These are phyloP conservation scores for Oenanthe melanoleuca DNA, from an alignment of 2,113 vertebrate genomes.

Conservation along the genomic window DNA sequence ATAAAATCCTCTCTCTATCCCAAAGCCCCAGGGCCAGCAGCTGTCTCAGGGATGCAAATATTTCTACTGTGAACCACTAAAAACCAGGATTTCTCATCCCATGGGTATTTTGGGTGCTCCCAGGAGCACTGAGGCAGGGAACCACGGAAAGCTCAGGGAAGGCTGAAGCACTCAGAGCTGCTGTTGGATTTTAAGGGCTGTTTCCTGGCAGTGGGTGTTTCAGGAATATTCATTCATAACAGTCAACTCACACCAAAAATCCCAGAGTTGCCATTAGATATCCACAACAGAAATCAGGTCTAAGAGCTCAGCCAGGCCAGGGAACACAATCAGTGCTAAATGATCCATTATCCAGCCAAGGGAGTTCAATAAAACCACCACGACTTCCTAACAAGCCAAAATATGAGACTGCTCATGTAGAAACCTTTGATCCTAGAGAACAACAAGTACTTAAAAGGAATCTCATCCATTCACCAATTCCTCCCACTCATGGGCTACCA, in stretches of 20 bases:
- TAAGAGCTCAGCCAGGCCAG: neutral
- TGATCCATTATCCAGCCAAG: neutral
- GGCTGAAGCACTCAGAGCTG: neutral
- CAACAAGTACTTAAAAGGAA: neutral
- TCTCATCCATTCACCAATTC: neutral
- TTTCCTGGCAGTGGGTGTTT: neutral
- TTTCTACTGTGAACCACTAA: neutral
- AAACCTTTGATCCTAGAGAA: neutral
- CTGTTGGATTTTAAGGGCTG: neutral
- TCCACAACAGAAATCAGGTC: neutral
- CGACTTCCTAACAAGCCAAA: neutral
- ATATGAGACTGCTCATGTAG: neutral
- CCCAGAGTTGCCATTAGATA: neutral
- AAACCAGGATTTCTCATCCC: neutral
- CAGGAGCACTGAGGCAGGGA: neutral
- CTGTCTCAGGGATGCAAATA: neutral
- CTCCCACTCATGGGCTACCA: neutral
- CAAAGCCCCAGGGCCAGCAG: neutral
- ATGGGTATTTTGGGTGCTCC: neutral
- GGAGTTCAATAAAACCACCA: neutral
- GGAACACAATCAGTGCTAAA: neutral
- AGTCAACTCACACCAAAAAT: neutral
- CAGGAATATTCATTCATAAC: neutral
- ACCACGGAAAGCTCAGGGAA: neutral
- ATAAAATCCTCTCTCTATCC: neutral